Evolutionary conservation across 2,113 vertebrate genomes (phyloP), one percentile per base, ranked within the genome.

Genomic region (Carollia perspicillata): DNA sequence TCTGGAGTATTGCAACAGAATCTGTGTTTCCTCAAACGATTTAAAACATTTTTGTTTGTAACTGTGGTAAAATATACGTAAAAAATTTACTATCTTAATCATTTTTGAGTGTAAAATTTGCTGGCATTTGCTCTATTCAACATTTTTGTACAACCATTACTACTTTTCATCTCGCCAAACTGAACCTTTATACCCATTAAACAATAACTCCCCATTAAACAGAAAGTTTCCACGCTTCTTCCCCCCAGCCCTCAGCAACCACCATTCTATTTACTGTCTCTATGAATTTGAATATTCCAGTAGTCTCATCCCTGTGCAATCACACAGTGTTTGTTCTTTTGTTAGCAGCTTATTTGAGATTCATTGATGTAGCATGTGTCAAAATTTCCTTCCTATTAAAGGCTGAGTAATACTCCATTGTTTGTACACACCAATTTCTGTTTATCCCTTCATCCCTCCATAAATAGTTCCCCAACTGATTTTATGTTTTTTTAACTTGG

Each of bases 211-310:
- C 5, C 22, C 3, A 28, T 30, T 40, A 37, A 66, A 30, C 9
- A 49, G 2, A 22, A 37, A 20, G 8, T 28, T 3, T 6, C 33
- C 5, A 11, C 30, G 60, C 13, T 18, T 28, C 78, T 20, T 53
- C n/a, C 6, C 1, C 23, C 4, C 2, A 30, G 7, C 6, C 26
- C 4, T 35, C 13, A 8, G 7, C 2, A 87, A 33, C 4, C 4
- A 42, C 9, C 5, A 30, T 63, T 83, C 2, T 68, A 18, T 23
- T 65, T 90, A 86, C 1, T 18, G 22, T 72, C 22, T 22, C 20
- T 58, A 30, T 53, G 2, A 35, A 28, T 93, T 8, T 81, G 30
- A 35, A 28, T 47, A 5, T 1, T 30, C 16, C 7, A 20, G 9
- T 5, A 51, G 51, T 49, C 35, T 94, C 13, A 6, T 7, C 16